Evolutionary conservation across 2,888 invertebrate species (phyloP), one percentile per base, ranked within the genome.

Genomic region (Drosophila nr. perissopoda): DNA sequence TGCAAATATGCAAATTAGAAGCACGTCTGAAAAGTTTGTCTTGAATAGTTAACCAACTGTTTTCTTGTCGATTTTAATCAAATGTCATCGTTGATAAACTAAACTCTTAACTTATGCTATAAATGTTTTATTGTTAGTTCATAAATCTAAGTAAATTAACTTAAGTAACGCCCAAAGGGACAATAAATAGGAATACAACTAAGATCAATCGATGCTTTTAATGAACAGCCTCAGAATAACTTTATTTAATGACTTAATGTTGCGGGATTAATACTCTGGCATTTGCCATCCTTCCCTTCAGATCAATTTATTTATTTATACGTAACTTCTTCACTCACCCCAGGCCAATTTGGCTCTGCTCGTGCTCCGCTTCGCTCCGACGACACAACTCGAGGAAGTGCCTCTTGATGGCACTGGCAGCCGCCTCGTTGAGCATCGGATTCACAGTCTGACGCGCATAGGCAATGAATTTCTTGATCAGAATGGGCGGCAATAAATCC

Each of bases 361-460:
- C 95, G 25, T 89, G 73, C 18, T 84, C 81, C 2, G 72, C 46
- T 10, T 72, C 71, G 34, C 78, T 74, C 53, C 82, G 77, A 64
- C 95, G 94, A 8, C 98, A 94, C 42, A 99, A 94, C 78, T 96
- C 95, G 61, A 97, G 94, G 92, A 98, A 99, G 93, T 97, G 98
- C 13, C 95, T 93, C 93, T 96, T 95, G 29, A 98, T 92, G 1
- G 95, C 93, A 71, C 94, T 93, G 4, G 95, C 96, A 4, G 98
- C 98, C 61, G 95, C 96, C 1, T 93, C 92, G 40, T 95, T 95
- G 25, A 99, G 94, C 86, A 95, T 95, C 0, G 99, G 98, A 79
- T 96, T 95, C 0, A 98, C 97, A 93, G 97, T 97, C 92, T 97
- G 96, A 73, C 96, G 95, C 0, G 98, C 97, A 93, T 98, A 99